Conservation (phyloP, 2,113 vertebrate species). For the Addax nasomaculatus region DNA sequence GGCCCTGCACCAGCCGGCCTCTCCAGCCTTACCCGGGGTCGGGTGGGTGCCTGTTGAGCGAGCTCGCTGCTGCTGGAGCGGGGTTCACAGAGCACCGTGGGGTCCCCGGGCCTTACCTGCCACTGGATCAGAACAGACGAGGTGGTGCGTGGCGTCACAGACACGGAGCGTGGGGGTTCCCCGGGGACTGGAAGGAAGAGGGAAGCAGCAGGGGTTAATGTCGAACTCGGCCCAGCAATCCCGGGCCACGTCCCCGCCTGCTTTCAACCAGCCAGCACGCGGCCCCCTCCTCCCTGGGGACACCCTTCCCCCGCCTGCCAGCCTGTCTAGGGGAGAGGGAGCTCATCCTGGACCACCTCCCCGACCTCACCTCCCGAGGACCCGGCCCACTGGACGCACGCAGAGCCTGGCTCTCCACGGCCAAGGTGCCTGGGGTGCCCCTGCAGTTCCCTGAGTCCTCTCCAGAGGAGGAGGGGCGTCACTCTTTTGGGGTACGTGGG, state of each 20-base stretch:
- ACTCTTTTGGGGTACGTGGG: too few relatives aligned
- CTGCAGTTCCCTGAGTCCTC: neutral
- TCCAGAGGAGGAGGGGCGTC: accelerated
- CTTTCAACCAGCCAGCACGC: accelerated
- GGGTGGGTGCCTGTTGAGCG: accelerated
- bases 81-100: accelerated
- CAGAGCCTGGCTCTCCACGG: neutral
- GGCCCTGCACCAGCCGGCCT: too few relatives aligned
- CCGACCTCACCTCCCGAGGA: neutral
- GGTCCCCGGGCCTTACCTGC: constrained; percentile 83
- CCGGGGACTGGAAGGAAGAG: constrained; percentile 85
- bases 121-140: constrained; percentile 96
- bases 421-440: accelerated
- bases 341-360: too few relatives aligned
- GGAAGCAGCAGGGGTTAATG: neutral
- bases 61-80: accelerated
- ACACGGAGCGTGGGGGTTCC: constrained; percentile 89
- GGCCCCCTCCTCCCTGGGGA: accelerated
- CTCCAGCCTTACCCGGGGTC: neutral
- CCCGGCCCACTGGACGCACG: accelerated
- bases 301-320: too few relatives aligned
- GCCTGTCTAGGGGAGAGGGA: neutral
- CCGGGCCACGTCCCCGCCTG: neutral
- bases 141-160: constrained; percentile 92
- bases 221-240: neutral